Base-by-base conservation (phyloP, 2,797 vertebrate species). In the Hozukius guyotensis region DNA sequence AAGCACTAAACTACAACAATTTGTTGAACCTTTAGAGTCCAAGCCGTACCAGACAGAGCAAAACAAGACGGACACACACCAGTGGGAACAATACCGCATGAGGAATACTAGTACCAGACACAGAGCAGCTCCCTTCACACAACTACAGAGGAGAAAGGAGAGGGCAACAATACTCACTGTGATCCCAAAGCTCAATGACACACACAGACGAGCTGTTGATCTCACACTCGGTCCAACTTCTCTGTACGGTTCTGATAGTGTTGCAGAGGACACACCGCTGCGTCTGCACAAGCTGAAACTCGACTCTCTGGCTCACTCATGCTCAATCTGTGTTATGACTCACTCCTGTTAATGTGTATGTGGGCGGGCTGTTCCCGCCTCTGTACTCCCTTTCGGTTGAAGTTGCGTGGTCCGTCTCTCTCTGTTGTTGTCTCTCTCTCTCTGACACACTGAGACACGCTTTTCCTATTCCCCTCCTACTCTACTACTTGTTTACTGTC, bases 321-420 rank as follows among this genome's bases (percentile, higher is more conserved):
- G 38, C 77, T 82, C 73, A 24, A 68, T 88, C 61, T 83, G 72
- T 83, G 78, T 85, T 83, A 78, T 93, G 94, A 94, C 89, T 95
- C 91, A 93, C 72, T 81, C 69, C 71, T 89, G 85, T 49, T 89
- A 61, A 78, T 84, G 78, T 78, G 80, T 16, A 82, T 85, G 88
- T 90, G 91, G 90, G 92, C 72, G 63, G 76, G 62, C 55, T 85
- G 49, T 72, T 73, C 78, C 75, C 64, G 60, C 81, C 88, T 55
- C 66, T 61, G 20, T 77, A 66, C 22, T 25, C 62, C 20, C 24
- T 65, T 27, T 71, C 62, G 18, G 18, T 2, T 42, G 29, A 75
- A 73, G 52, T 57, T 79, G 56, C 12, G 2, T 52, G 27, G 31
- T 32, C 65, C 24, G 34, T 70, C 8, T 78, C 56, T 74, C 38